Percentiles rank a stretch among this genome's conserved stretches.
phyloP scores from a whole-genome alignment of 2,113 vertebrate genomes.

The Lycocorax pyrrhopterus region DNA sequence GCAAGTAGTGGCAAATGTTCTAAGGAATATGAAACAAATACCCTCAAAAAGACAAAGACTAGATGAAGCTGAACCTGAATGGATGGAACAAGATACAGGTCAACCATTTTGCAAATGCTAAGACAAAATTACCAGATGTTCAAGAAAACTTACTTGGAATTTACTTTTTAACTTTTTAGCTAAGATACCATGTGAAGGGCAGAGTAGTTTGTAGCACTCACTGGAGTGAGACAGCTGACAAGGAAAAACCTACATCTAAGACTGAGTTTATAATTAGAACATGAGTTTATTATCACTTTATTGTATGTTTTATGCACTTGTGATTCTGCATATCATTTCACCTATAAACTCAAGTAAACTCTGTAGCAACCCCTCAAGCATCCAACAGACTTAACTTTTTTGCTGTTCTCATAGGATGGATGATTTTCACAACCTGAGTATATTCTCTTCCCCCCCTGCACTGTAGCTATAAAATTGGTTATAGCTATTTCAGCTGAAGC shows the following conservation, averaged over 20 bases:
- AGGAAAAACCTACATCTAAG: background rate
- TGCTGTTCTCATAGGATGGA: background rate
- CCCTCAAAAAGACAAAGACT: background rate
- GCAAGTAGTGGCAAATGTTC: background rate
- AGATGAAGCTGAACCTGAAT: background rate
- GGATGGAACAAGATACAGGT: background rate
- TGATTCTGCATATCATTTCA: background rate
- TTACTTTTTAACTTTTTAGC: background rate
- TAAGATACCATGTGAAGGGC: background rate
- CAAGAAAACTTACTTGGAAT: background rate
- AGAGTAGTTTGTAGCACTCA: background rate
- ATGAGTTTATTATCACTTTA: background rate
- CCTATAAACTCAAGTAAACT: background rate
- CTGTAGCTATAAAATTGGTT: background rate
- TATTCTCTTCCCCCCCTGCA: background rate
- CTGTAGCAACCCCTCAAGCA: background rate
- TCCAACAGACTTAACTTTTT: background rate
- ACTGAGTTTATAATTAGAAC: background rate
- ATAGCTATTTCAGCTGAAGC: background rate
- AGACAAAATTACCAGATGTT: background rate
- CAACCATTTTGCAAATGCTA: background rate
- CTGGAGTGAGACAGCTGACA: background rate
- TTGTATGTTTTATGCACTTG: fast-evolving
- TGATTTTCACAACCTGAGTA: background rate
- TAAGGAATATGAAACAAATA: background rate